These are phyloP conservation scores for Antigone vipio DNA, from an alignment of 2,113 vertebrate species.

Conservation along the genomic window DNA sequence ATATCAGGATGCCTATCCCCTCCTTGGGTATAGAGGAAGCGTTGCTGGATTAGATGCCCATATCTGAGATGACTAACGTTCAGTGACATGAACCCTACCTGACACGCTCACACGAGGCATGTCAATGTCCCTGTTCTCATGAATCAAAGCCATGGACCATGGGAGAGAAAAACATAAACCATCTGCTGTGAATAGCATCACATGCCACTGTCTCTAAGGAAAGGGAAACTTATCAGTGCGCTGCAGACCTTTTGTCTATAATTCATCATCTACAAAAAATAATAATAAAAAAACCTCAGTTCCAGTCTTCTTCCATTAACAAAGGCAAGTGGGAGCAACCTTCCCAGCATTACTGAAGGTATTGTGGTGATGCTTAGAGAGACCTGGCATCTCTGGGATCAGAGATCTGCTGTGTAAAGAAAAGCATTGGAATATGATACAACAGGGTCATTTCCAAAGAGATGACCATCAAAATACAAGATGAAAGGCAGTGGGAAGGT, in stretches of 20 bases:
- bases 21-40: not conserved
- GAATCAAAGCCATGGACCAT: not conserved
- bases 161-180: not conserved
- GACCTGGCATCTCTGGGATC: not conserved
- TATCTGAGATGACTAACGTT: not conserved
- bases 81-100: not conserved
- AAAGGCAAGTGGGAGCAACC: not conserved
- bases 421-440: not conserved
- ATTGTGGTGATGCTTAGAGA: not conserved
- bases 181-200: not conserved
- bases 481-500: not conserved
- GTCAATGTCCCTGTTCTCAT: not conserved
- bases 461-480: not conserved
- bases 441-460: not conserved
- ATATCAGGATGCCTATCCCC: not conserved
- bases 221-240: not conserved
- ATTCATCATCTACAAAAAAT: not conserved
- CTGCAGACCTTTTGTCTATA: not conserved
- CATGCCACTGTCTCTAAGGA: not conserved
- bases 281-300: not conserved
- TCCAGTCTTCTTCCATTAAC: not conserved
- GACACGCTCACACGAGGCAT: not conserved
- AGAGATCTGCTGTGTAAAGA: not conserved
- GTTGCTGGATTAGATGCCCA: not conserved
- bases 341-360: not conserved